phyloP scores from a whole-genome alignment of 2,888 invertebrate genomes.

The Lasioglossum leucozonium region DNA sequence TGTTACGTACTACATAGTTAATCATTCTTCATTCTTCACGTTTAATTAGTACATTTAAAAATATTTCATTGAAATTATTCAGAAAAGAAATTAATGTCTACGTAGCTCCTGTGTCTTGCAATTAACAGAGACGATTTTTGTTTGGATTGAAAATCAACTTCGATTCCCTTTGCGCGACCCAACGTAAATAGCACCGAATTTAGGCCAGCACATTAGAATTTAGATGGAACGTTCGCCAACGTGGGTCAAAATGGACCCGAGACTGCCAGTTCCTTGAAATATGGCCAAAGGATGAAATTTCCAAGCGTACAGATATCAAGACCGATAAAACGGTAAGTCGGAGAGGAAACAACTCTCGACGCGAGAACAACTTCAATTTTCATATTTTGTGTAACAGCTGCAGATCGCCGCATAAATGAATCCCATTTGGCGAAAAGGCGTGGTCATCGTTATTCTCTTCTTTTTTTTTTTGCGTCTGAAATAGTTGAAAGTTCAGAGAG shows the following conservation, averaged over 20 bases:
- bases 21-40: too few relatives aligned
- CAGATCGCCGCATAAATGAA: constrained; percentile 41
- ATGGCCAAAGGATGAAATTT: constrained; percentile 18
- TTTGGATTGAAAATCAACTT: background rate
- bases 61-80: background rate
- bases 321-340: constrained; percentile 41
- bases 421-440: constrained; percentile 50
- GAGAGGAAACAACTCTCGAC: constrained; percentile 17
- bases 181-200: background rate
- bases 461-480: constrained; percentile 47
- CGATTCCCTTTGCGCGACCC: background rate
- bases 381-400: constrained; percentile 16
- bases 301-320: constrained; percentile 25
- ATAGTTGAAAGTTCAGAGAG: constrained; percentile 61
- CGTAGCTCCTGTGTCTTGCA: too few relatives aligned
- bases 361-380: constrained; percentile 26
- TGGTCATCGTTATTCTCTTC: constrained; percentile 33
- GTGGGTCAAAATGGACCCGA: background rate
- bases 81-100: background rate
- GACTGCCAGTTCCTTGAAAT: constrained; percentile 24
- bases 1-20: background rate
- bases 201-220: background rate
- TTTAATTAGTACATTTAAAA: too few relatives aligned
- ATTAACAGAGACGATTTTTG: background rate
- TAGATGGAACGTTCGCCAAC: background rate